Evolutionary conservation across 2,888 invertebrate genomes (phyloP), one percentile per base, ranked within the genome.

Genomic region (Tridacna crocea): DNA sequence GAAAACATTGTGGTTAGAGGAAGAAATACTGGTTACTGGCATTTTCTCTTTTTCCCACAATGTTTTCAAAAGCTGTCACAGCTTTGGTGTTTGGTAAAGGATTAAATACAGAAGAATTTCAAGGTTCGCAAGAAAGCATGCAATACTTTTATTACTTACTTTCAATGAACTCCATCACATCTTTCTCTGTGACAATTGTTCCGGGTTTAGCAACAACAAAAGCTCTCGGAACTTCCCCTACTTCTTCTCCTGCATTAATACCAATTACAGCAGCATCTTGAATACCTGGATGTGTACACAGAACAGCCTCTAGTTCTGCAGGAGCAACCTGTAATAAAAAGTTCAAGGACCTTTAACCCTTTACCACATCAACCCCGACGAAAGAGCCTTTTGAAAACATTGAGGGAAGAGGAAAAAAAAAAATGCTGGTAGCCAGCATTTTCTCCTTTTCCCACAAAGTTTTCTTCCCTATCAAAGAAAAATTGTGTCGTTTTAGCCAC

Each of bases 241-340:
- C 95, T 12, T 94, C 93, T 0, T 95, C 94, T 94, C 91, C 91
- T 10, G 89, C 86, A 26, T 75, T 85, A 12, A 89, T 60, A 11
- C 98, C 98, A 90, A 98, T 96, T 46, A 98, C 98, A 55, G 97
- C 98, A 51, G 96, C 97, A 92, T 98, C 98, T 77, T 96, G 95
- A 73, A 98, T 96, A 79, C 95, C 96, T 0, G 96, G 95, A 95
- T 97, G 96, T 55, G 96, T 96, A 75, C 97, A 95, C 60, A 98
- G 94, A 73, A 98, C 91, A 17, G 96, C 96, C 94, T 98, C 98
- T 60, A 98, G 94, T 95, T 98, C 98, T 0, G 98, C 98, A 2
- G 98, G 98, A 0, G 98, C 96, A 15, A 98, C 98, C 97, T 97
- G 94, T 0, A 19, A 27, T 36, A 6, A 22, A 36, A 74, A 19